These are phyloP conservation scores for Geopemphigus sp. DNA, from an alignment of 1,140 invertebrate genomes.

Conservation along the genomic window DNA sequence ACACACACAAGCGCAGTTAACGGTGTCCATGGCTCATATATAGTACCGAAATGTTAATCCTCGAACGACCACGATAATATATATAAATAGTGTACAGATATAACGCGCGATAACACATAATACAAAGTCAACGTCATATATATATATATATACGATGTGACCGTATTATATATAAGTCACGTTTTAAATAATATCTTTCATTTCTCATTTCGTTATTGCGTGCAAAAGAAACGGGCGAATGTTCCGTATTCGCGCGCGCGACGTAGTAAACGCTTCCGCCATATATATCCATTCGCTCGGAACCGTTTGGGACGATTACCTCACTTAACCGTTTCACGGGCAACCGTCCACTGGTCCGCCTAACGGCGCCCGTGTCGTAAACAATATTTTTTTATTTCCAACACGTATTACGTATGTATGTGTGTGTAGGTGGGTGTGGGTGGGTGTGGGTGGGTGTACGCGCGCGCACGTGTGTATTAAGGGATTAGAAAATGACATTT, in stretches of 20 bases:
- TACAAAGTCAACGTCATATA: too few relatives aligned
- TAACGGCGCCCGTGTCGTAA: neutral
- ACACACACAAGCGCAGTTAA: too few relatives aligned
- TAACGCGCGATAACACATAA: too few relatives aligned
- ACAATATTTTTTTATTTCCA: neutral
- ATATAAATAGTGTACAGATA: too few relatives aligned
- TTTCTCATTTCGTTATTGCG: neutral
- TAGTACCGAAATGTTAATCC: too few relatives aligned
- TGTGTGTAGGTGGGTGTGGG: neutral
- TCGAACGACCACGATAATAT: too few relatives aligned
- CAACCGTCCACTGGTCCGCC: neutral
- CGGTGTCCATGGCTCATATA: too few relatives aligned
- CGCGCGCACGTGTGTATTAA: neutral
- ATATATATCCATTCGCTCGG: neutral
- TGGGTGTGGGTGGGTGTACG: neutral
- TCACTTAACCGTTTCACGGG: neutral
- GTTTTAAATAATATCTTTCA: neutral
- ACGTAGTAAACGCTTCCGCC: too few relatives aligned
- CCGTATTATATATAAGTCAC: neutral
- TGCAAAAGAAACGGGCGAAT: neutral
- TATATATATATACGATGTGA: too few relatives aligned
- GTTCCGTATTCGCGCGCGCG: too few relatives aligned
- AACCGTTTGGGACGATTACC: constrained; percentile 13
- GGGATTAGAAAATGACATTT: neutral
- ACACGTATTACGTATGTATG: neutral